Evolutionary conservation across 2,113 vertebrate species (phyloP), one percentile per base, ranked within the genome.

Genomic region (Alligator sinensis): DNA sequence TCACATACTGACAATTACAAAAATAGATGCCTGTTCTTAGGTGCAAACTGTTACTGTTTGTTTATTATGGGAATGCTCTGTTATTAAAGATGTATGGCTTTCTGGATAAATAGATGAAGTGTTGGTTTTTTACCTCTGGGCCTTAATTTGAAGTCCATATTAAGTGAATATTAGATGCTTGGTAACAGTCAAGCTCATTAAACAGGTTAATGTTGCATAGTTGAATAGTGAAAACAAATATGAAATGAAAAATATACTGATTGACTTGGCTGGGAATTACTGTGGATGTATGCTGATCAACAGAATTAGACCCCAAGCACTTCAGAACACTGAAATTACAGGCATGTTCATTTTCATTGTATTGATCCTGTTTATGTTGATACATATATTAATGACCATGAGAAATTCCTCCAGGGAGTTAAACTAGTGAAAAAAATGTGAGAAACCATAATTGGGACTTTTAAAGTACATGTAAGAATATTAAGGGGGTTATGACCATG

Each of bases 21-120:
- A 94, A 95, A 92, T 87, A 64, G 80, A 92, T 93, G 27, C 57
- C 47, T 89, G 11, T 82, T 92, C 82, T 88, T 91, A 88, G 47
- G 19, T 82, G 47, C 76, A 86, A 77, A 77, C 38, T 92, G 27
- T 38, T 63, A 62, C 25, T 74, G 86, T 76, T 86, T 76, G 54
- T 91, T 92, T 93, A 63, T 87, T 84, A 61, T 63, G 25, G 68
- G 54, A 92, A 86, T 14, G 61, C 25, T 92, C 17, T 66, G 80
- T 89, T 11, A 11, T 76, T 47, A 87, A 89, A 6, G 25, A 8
- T 62, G 14, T 1, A 0, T 92, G 81, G 86, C 16, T 54, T 93
- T 83, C 34, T n/a, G 74, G 60, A 75, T 88, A 77, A 91, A 62
- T 74, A 82, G 61, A 58, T 86, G 8, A 2, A 59, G 1, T 80